Percentiles rank a stretch among this genome's conserved stretches.
phyloP scores from a whole-genome alignment of 2,113 vertebrate genomes.

The Cygnus atratus region DNA sequence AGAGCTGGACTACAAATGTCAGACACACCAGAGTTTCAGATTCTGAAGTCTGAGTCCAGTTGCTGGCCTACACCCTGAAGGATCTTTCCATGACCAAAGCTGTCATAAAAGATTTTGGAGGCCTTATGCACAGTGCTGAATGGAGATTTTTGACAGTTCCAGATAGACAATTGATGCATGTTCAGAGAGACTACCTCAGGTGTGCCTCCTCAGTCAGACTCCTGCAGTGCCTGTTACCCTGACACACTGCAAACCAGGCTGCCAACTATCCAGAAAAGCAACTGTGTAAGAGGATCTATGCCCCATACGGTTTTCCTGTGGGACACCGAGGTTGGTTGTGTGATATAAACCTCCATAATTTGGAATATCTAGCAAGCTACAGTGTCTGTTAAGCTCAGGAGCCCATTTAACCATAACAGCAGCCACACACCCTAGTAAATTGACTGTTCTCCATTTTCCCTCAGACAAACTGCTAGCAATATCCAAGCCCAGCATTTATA shows the following conservation, averaged over 20 bases:
- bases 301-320: background rate
- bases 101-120: background rate
- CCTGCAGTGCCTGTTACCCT: rapidly evolving
- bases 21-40: background rate
- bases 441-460: rapidly evolving
- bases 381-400: background rate
- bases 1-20: background rate
- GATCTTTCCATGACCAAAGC: background rate
- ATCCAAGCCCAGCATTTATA: background rate
- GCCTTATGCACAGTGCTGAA: background rate
- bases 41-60: background rate
- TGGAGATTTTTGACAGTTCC: background rate
- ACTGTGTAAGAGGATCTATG: background rate
- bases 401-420: background rate
- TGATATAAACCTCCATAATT: background rate
- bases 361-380: background rate
- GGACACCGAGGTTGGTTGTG: background rate
- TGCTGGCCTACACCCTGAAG: background rate
- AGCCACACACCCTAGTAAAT: background rate
- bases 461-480: background rate
- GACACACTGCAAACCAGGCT: background rate
- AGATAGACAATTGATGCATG: background rate
- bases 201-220: background rate
- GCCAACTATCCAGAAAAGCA: background rate
- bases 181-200: background rate